Evolutionary conservation across 2,797 vertebrate genomes (phyloP), one percentile per base, ranked within the genome.

Genomic region (Peromyscus eremicus): DNA sequence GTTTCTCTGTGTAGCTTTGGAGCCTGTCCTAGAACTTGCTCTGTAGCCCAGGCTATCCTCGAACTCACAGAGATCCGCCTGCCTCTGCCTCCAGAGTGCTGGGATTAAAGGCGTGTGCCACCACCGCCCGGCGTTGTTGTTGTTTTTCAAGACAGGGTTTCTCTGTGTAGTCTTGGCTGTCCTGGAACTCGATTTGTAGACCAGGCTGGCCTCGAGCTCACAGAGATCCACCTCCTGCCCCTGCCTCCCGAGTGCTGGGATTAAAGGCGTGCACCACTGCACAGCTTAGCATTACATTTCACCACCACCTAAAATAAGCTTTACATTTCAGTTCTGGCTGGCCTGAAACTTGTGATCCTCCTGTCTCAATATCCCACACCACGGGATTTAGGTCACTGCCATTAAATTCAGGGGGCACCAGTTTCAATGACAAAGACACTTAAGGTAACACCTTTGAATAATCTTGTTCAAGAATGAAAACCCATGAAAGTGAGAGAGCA

Each of bases 371-470:
- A 37, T 37, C 2, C 8, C 32, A 37, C 9, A 23, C 12, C 12
- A 52, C 9, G 6, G 21, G 34, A 37, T 55, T 29, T 37, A 68
- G 25, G 60, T 14, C 8, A 37, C 0, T 89, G 27, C 11, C 37
- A 76, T 29, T 43, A 79, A 90, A n/a, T 34, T 37, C 60, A 49
- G 73, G 10, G 43, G 29, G 64, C n/a, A 37, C 40, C 34, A 92
- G 76, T 79, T 92, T 92, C 77, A 91, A 77, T 55, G 68, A 90
- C 19, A 84, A 79, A 96, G 62, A 34, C 37, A 93, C 57, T 46
- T 71, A 80, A 16, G 23, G 64, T 40, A 84, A 19, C 46, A 83
- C 16, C 34, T 73, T 82, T 79, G 23, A 86, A 37, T 7, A 77
- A 27, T 70, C 43, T 71, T 92, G 73, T 13, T 84, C 68, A 91